phyloP scores from a whole-genome alignment of 2,888 invertebrate genomes.

The Orthosia cruda region DNA sequence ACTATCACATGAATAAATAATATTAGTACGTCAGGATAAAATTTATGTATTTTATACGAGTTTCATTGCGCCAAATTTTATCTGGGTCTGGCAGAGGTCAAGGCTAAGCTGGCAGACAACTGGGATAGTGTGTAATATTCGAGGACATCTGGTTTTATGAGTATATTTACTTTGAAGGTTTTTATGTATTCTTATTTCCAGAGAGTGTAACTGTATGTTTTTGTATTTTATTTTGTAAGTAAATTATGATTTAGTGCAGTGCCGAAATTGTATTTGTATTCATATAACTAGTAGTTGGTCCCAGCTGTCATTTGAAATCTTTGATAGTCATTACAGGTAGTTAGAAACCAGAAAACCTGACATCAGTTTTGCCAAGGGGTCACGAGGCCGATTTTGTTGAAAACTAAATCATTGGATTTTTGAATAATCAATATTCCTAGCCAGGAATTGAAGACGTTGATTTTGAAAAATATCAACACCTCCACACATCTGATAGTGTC shows the following conservation, averaged over 20 bases:
- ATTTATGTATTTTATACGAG: slow-evolving; percentile 49
- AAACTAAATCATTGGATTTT: too few species aligned
- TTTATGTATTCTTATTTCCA: background rate
- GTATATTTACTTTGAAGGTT: background rate
- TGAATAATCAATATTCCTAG: too few species aligned
- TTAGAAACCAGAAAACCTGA: too few species aligned
- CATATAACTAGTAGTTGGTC: too few species aligned
- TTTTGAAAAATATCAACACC: too few species aligned
- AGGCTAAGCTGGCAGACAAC: slow-evolving; percentile 29
- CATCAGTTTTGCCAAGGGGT: too few species aligned
- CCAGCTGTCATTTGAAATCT: too few species aligned
- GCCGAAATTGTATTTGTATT: too few species aligned
- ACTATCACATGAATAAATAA: background rate
- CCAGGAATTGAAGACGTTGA: too few species aligned
- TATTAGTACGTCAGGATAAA: background rate
- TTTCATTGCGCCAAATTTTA: slow-evolving; percentile 62
- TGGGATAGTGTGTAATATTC: slow-evolving; percentile 3
- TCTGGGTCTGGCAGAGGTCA: slow-evolving; percentile 56
- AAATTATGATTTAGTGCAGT: background rate
- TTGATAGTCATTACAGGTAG: too few species aligned
- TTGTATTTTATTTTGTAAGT: background rate
- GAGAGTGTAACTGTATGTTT: background rate
- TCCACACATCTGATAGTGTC: too few species aligned
- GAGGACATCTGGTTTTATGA: slow-evolving; percentile 28
- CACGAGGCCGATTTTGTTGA: too few species aligned